Conservation (phyloP, 2,113 vertebrate genomes). For the Ovibos moschatus region DNA sequence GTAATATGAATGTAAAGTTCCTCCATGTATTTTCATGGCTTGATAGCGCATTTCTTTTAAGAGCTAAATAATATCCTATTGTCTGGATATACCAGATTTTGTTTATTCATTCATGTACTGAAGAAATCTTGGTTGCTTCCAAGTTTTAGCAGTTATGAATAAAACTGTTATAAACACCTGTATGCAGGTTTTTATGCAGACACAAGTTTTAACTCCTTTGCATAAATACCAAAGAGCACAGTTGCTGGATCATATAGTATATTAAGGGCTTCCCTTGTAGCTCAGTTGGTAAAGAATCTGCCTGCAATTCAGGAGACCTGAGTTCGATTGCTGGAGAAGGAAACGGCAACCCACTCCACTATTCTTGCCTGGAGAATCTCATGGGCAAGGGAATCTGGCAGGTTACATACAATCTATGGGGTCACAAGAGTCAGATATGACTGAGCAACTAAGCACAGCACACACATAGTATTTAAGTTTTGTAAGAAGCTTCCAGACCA, state of each 20-base stretch:
- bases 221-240: background rate
- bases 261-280: background rate
- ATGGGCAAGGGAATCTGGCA: background rate
- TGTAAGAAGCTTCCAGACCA: background rate
- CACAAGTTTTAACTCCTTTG: background rate
- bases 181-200: background rate
- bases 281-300: background rate
- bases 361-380: background rate
- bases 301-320: background rate
- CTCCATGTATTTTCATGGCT: background rate
- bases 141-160: background rate
- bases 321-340: background rate
- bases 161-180: background rate
- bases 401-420: background rate
- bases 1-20: background rate
- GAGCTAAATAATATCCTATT: background rate
- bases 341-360: background rate
- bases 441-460: background rate
- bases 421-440: background rate
- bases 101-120: background rate
- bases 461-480: background rate
- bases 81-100: background rate
- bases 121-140: background rate
- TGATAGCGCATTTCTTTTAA: background rate
- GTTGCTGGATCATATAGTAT: background rate